Conservation (phyloP, 2,797 vertebrate genomes). For the Anolis apletophallus region DNA sequence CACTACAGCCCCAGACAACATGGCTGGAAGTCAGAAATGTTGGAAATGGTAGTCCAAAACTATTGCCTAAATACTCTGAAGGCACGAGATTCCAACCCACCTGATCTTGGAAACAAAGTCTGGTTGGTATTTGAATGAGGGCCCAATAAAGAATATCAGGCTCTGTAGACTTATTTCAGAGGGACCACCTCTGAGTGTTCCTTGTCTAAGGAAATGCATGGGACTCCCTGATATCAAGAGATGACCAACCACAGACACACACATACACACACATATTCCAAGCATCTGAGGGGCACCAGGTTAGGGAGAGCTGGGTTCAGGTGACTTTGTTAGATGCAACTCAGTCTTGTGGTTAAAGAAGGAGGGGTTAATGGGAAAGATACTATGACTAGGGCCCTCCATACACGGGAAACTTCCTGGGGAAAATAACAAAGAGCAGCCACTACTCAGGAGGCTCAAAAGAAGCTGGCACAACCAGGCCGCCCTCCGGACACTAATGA, state of each 20-base stretch:
- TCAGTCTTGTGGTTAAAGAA: not conserved
- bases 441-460: not conserved
- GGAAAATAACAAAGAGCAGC: rapidly evolving
- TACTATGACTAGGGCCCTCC: not conserved
- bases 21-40: not conserved
- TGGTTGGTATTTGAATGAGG: too few species aligned
- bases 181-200: too few species aligned
- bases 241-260: too few species aligned
- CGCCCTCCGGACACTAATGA: not conserved
- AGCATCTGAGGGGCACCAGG: not conserved
- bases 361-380: not conserved
- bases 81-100: too few species aligned
- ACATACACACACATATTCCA: not conserved
- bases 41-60: not conserved
- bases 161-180: too few species aligned
- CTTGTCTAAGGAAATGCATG: too few species aligned
- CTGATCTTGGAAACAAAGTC: too few species aligned
- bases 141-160: too few species aligned
- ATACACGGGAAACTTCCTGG: rapidly evolving
- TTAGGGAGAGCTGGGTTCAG: not conserved
- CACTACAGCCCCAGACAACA: not conserved
- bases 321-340: too few species aligned
- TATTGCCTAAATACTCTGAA: not conserved
- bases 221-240: too few species aligned
- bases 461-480: not conserved